Base-by-base conservation (phyloP, 2,888 invertebrate genomes). In the Drosophila rubida region DNA sequence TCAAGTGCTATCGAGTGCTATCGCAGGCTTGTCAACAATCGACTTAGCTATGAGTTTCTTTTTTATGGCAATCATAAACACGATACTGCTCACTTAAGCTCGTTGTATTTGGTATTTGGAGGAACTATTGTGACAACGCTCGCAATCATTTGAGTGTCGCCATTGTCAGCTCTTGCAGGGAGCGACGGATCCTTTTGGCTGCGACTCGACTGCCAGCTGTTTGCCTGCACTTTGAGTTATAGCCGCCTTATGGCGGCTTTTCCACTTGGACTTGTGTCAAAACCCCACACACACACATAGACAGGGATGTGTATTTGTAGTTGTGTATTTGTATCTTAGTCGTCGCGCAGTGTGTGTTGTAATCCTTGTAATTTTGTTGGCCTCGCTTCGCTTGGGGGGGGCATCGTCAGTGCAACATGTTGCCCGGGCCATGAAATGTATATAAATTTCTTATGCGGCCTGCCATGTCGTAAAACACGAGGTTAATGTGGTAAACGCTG, bases 391-490 rank as follows among this genome's bases (percentile, higher is more conserved):
- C 39, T 44, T n/a, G n/a, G n/a, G 60, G 32, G 61, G 25, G 69
- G 60, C 78, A 59, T 75, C 75, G 75, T 78, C 77, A 77, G 83
- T 87, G 86, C 88, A 82, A 82, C 82, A 82, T 82, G 82, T 82
- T 82, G 82, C 80, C 86, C 44, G 42, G 53, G 70, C 80, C 82
- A 82, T 82, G 82, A 82, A 82, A 82, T 82, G 82, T 82, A 85
- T 87, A 82, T 82, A 82, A 87, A 82, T 82, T 82, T 82, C 82
- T 86, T 82, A 86, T 82, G 82, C 80, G 82, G 82, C 80, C 83
- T 69, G 80, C 68, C 88, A 85, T 73, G 86, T 82, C 82, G 82
- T 82, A 82, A 82, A 87, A 82, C 82, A 82, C 70, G 82, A 85
- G 82, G 82, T 87, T 82, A 82, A 82, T 82, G 82, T 82, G 82